Evolutionary conservation across 1,140 invertebrate genomes (phyloP).

Genomic region (Ceratosolen fusciceps): DNA sequence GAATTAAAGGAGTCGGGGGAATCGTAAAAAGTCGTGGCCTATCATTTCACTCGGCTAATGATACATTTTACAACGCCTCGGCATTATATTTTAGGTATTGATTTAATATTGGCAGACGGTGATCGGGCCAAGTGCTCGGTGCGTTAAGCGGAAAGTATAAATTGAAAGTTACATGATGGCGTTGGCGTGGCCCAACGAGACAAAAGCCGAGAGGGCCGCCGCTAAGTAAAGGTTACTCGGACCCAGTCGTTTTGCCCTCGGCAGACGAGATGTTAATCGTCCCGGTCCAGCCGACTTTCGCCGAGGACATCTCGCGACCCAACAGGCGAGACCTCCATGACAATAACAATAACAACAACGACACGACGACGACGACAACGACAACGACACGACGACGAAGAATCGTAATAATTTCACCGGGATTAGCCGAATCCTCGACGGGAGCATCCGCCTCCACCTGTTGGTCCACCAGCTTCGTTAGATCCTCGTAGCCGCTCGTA

Average conservation of each 20-base stretch:
- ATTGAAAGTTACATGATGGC: conserved; percentile 1
- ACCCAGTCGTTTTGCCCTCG: not conserved
- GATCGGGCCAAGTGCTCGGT: not conserved
- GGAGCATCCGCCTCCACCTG: too few relatives aligned
- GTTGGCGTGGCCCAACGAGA: not conserved
- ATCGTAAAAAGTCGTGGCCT: not conserved
- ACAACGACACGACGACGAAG: too few relatives aligned
- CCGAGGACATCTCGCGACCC: too few relatives aligned
- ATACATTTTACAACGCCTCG: not conserved
- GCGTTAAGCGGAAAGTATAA: not conserved
- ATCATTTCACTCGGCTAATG: not conserved
- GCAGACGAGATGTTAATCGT: not conserved
- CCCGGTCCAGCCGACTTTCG: too few relatives aligned
- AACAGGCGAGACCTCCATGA: too few relatives aligned
- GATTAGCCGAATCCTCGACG: too few relatives aligned
- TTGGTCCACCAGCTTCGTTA: too few relatives aligned
- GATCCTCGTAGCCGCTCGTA: too few relatives aligned
- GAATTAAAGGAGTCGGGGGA: not conserved
- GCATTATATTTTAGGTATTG: conserved; percentile 1
- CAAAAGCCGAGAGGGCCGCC: not conserved
- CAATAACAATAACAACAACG: too few relatives aligned
- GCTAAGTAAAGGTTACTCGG: not conserved
- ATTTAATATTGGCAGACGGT: not conserved
- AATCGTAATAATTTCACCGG: too few relatives aligned
- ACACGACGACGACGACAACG: too few relatives aligned